phyloP scores from a whole-genome alignment of 2,113 vertebrate species.

The Paradoxurus hermaphroditus region DNA sequence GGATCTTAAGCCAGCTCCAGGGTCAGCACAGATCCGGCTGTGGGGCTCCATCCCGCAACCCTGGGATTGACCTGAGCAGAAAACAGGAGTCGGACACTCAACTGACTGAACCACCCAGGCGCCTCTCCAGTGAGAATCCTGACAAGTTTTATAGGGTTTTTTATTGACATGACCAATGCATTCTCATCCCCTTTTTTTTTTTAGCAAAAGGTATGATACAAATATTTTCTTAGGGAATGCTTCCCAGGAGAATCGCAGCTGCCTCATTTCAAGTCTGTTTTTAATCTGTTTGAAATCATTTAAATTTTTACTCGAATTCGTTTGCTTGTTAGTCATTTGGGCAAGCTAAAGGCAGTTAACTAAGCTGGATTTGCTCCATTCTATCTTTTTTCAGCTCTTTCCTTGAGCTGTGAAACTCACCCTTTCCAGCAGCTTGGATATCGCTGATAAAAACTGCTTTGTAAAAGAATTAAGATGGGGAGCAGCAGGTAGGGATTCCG shows the following conservation, averaged over 20 bases:
- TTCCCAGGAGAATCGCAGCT: not conserved
- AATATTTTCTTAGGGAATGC: not conserved
- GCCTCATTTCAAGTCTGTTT: not conserved
- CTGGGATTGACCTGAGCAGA: too few species aligned
- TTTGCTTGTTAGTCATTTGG: not conserved
- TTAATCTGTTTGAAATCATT: not conserved
- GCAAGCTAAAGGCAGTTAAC: not conserved
- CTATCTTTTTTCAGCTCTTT: not conserved
- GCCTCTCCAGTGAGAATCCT: not conserved
- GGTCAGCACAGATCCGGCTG: too few species aligned
- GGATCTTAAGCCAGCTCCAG: too few species aligned
- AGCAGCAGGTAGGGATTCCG: not conserved
- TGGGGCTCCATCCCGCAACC: too few species aligned
- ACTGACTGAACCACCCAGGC: too few species aligned
- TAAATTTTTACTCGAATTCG: not conserved
- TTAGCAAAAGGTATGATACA: not conserved
- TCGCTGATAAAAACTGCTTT: constrained; percentile 7
- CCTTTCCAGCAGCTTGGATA: not conserved
- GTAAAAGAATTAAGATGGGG: not conserved
- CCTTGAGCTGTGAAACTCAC: not conserved
- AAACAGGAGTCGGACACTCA: too few species aligned
- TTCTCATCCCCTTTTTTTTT: not conserved
- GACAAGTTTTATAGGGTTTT: not conserved
- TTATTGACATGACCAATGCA: not conserved
- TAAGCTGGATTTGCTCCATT: constrained; percentile 6